A percentile compares a stretch with the other conserved stretches of the same genome.
Evolutionary conservation across 1,140 invertebrate genomes (phyloP).

Genomic region (Diorhabda sublineata): DNA sequence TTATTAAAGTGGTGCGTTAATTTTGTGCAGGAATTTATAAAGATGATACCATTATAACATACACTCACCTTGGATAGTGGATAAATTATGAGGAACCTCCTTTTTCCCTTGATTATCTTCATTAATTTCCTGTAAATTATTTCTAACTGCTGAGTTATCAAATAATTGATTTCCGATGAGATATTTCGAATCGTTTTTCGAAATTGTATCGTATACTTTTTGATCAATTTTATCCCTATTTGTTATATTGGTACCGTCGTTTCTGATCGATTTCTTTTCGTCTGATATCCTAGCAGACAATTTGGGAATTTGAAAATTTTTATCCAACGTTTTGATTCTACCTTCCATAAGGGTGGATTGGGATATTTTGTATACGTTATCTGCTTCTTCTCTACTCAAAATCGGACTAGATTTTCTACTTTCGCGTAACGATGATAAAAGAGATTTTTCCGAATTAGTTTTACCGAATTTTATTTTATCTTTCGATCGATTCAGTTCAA

Average conservation of each 20-base stretch:
- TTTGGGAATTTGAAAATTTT: conserved; percentile 84
- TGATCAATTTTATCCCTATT: conserved; percentile 7
- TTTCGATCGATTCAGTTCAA: conserved; percentile 56
- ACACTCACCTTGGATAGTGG: conserved; percentile 24
- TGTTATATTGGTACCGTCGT: background rate
- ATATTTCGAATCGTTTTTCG: conserved; percentile 42
- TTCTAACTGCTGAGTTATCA: conserved; percentile 38
- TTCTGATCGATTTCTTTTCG: conserved; percentile 36
- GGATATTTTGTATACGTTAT: conserved; percentile 55
- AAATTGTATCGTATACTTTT: conserved; percentile 22
- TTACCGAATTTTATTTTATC: conserved; percentile 54
- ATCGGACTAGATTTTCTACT: conserved; percentile 63
- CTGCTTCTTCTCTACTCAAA: conserved; percentile 56
- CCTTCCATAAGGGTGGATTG: conserved; percentile 63
- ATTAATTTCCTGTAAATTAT: conserved; percentile 36
- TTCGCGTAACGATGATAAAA: conserved; percentile 58
- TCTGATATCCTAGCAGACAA: conserved; percentile 58
- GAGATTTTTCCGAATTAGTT: conserved; percentile 55
- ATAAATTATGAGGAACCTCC: conserved; percentile 30
- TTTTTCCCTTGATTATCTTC: conserved; percentile 30
- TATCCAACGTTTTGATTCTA: conserved; percentile 72
- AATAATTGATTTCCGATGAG: conserved; percentile 27
- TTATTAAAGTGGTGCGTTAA: no score
- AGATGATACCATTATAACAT: background rate
- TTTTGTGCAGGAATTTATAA: no score